A percentile compares a stretch with the other conserved stretches of the same genome.
These are phyloP conservation scores for Ctenoplectra terminalis DNA, from an alignment of 1,140 invertebrate species.

Conservation along the genomic window DNA sequence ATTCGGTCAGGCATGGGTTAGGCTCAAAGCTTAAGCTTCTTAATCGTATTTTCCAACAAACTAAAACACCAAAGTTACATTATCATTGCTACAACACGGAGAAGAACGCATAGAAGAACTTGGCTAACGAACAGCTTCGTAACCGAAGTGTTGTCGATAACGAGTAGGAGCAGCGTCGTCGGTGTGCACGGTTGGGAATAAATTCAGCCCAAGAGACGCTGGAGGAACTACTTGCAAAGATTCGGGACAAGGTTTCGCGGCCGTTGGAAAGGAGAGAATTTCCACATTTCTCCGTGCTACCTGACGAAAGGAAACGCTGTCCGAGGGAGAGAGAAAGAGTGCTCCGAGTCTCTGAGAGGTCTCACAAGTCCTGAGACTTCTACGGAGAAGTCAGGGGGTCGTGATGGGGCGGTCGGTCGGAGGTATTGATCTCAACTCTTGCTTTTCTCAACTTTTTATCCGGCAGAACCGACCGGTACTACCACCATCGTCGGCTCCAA, in stretches of 20 bases:
- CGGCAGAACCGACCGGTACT: conserved; percentile 68
- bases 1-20: too few relatives aligned
- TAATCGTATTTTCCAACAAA: too few relatives aligned
- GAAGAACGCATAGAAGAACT: conserved; percentile 27
- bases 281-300: conserved; percentile 46
- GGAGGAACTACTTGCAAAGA: conserved; percentile 53
- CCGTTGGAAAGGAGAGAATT: conserved; percentile 36
- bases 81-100: too few relatives aligned
- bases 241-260: conserved; percentile 52
- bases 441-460: conserved; percentile 78
- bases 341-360: conserved; percentile 54
- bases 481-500: conserved; percentile 58
- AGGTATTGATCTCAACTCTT: conserved; percentile 79
- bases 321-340: conserved; percentile 38
- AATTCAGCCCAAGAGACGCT: conserved; percentile 8
- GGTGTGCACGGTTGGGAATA: background rate
- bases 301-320: conserved; percentile 55
- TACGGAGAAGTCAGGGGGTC: conserved; percentile 59
- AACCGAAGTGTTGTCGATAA: conserved; percentile 45
- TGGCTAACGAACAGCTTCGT: conserved; percentile 56
- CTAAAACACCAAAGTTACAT: too few relatives aligned
- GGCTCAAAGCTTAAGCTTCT: too few relatives aligned
- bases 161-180: conserved; percentile 28
- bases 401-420: conserved; percentile 67
- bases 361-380: conserved; percentile 64